Conservation (phyloP, 2,888 invertebrate genomes). For the Phaonia tiefii region DNA sequence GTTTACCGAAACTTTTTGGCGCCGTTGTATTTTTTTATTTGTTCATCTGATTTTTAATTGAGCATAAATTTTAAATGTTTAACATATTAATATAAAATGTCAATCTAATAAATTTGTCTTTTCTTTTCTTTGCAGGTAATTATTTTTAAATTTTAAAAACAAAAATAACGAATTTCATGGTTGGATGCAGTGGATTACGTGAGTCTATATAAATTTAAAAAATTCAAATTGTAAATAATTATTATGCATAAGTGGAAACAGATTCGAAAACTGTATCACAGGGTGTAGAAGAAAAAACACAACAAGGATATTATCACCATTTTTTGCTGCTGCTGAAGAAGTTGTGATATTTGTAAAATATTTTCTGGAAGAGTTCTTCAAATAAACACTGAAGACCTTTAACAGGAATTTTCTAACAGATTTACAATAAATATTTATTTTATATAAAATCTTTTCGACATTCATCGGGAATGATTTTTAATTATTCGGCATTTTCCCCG, state of each 20-base stretch:
- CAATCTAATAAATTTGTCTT: slow-evolving; percentile 28
- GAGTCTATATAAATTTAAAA: slow-evolving; percentile 14
- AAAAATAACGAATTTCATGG: slow-evolving; percentile 40
- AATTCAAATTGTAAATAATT: slow-evolving; percentile 31
- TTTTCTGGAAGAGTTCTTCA: not conserved
- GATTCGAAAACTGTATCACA: no score
- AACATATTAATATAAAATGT: slow-evolving; percentile 1
- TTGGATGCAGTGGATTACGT: not conserved
- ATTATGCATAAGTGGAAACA: no score
- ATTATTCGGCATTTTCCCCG: no score
- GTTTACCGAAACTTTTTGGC: not conserved
- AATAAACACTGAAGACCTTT: no score
- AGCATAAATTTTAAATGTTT: slow-evolving; percentile 22
- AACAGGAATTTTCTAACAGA: slow-evolving; percentile 50
- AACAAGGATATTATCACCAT: no score
- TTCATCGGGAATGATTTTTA: no score
- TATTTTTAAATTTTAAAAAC: slow-evolving; percentile 1
- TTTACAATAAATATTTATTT: no score
- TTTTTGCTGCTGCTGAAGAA: not conserved
- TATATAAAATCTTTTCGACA: no score
- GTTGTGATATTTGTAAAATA: not conserved
- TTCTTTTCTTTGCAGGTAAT: slow-evolving; percentile 41
- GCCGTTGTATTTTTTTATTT: not conserved
- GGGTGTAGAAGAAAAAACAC: no score
- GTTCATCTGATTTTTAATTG: slow-evolving; percentile 3